These are phyloP conservation scores for Hippopotamyrus pictus DNA, from an alignment of 2,797 vertebrate genomes.

Conservation along the genomic window DNA sequence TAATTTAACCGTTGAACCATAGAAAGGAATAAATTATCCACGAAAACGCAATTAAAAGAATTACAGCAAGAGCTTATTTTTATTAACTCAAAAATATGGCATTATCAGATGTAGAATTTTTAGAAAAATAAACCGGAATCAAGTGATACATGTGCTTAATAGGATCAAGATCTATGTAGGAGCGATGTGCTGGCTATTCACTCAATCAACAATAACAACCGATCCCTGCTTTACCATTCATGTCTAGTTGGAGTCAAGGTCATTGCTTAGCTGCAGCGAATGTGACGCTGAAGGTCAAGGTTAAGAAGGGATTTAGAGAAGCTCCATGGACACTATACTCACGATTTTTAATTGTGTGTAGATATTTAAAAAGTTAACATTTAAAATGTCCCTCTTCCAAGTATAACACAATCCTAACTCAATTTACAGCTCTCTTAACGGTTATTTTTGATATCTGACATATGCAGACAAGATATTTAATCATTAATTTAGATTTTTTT, in stretches of 20 bases:
- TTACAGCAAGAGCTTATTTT: neutral
- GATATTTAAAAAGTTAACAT: neutral
- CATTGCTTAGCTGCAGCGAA: slow-evolving; percentile 32
- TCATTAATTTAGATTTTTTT: slow-evolving; percentile 33
- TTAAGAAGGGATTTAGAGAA: slow-evolving; percentile 46
- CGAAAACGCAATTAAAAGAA: neutral
- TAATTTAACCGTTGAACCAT: neutral
- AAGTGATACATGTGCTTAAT: neutral
- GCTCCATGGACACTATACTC: slow-evolving; percentile 24
- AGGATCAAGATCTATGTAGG: slow-evolving; percentile 15
- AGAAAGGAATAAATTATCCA: neutral
- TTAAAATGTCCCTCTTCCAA: neutral
- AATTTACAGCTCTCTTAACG: neutral
- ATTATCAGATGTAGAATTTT: neutral
- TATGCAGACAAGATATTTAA: neutral
- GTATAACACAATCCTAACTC: neutral
- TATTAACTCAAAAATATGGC: neutral
- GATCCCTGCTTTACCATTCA: slow-evolving; percentile 19
- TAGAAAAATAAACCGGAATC: neutral
- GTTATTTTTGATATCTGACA: neutral
- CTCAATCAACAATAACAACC: neutral
- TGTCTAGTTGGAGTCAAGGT: slow-evolving; percentile 22
- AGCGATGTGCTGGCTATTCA: neutral
- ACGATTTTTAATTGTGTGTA: neutral
- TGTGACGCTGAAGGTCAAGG: slow-evolving; percentile 53